Base-by-base conservation (phyloP, 2,113 vertebrate genomes). In the Aspidoscelis tigris region DNA sequence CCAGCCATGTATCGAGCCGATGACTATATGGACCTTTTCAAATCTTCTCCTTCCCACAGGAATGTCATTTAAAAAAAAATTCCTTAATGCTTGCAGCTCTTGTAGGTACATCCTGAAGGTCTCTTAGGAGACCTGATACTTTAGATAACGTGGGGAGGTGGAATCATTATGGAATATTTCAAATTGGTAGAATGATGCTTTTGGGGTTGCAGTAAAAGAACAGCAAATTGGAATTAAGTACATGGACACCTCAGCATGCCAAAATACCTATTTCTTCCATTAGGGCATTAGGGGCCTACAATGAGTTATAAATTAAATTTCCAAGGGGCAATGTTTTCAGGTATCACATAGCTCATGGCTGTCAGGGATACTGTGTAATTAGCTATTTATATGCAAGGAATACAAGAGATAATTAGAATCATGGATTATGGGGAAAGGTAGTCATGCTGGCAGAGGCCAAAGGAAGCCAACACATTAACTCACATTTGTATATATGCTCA, bases 301-400 rank as follows among this genome's bases (percentile, higher is more conserved):
- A 88, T 94, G 93, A 93, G 91, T 94, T 96, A 90, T 93, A 95
- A 95, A 96, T 96, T 95, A 94, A 94, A 94, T 95, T 95, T 96
- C 93, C 90, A 92, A 93, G 95, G 89, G 80, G 94, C 90, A 88
- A 71, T 88, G 90, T 94, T 93, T 95, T 94, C 89, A 92, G 91
- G 93, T 96, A 92, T 92, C 95, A 92, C 94, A 94, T 95, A 95
- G 92, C 92, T 95, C 93, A 91, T 91, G 91, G 94, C 89, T 95
- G 94, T 95, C 94, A 96, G 94, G 93, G 94, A 95, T 90, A 93
- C 91, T 95, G 93, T 91, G 94, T 96, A 96, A 96, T 96, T 95
- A 96, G 95, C 95, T 95, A 96, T 96, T 96, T 96, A 94, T 96
- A 96, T 96, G 96, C 96, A 96, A 95, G 93, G 93, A 94, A 91